A percentile compares a stretch with the other conserved stretches of the same genome.
Conservation (phyloP, 37 sponge, comb jelly and placozoan species). For the Mnemiopsis leidyi region DNA sequence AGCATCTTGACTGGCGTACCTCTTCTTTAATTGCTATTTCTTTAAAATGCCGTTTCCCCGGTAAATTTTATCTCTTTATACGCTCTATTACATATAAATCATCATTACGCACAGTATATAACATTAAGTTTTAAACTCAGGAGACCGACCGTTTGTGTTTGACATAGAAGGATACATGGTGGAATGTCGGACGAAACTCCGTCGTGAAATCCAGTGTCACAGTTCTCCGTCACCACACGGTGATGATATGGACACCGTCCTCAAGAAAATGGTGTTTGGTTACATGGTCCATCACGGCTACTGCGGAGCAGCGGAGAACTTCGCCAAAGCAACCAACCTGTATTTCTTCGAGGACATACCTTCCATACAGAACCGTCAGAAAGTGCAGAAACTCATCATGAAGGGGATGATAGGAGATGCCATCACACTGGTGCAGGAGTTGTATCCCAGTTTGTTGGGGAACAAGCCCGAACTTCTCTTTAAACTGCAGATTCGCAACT, state of each 20-base stretch:
- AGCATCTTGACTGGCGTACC: too few relatives aligned
- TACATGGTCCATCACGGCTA: conserved; percentile 97
- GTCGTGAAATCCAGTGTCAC: background rate
- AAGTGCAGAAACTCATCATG: conserved; percentile 82
- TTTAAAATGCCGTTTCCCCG: too few relatives aligned
- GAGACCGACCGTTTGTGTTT: conserved; percentile 75
- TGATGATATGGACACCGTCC: background rate
- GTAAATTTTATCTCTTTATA: background rate
- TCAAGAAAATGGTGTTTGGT: conserved; percentile 80
- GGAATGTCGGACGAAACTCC: background rate
- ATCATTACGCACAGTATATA: too few relatives aligned
- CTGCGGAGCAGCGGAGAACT: conserved; percentile 78
- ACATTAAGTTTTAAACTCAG: too few relatives aligned
- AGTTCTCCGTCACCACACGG: background rate
- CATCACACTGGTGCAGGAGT: conserved; percentile 66
- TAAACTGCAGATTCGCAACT: conserved; percentile 84
- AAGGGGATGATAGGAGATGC: conserved; percentile 81
- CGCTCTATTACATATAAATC: too few relatives aligned
- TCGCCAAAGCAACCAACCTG: conserved; percentile 81
- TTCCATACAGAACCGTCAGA: conserved; percentile 90
- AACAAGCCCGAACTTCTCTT: conserved; percentile 78
- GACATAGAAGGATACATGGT: conserved; percentile 80
- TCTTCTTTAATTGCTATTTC: too few relatives aligned
- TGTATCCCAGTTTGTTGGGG: conserved; percentile 80
- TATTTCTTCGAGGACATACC: conserved; percentile 72